These are phyloP conservation scores for Neodiprion lecontei DNA, from an alignment of 1,140 invertebrate species.

Conservation along the genomic window DNA sequence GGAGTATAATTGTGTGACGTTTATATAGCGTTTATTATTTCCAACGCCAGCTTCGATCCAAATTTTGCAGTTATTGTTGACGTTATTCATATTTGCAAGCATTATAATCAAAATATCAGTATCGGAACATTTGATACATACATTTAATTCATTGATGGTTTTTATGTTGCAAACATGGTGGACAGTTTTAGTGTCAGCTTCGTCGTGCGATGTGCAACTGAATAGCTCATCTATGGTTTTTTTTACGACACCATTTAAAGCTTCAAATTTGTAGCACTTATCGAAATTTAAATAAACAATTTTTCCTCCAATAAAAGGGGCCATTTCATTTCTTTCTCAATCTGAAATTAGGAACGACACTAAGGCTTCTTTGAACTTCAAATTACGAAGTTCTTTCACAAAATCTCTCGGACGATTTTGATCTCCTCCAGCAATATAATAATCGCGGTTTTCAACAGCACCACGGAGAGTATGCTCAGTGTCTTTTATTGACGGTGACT, in stretches of 20 bases:
- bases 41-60: slow-evolving; percentile 34
- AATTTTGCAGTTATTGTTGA: slow-evolving; percentile 31
- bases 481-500: slow-evolving; percentile 30
- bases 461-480: slow-evolving; percentile 30
- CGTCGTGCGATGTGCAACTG: slow-evolving; percentile 41
- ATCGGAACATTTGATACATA: slow-evolving; percentile 36
- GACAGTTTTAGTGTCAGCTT: slow-evolving; percentile 42
- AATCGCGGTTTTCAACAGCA: slow-evolving; percentile 26
- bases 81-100: slow-evolving; percentile 40
- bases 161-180: slow-evolving; percentile 35
- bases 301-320: slow-evolving; percentile 30
- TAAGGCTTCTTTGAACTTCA: slow-evolving; percentile 41
- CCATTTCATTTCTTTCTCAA: slow-evolving; percentile 35
- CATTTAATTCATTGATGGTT: slow-evolving; percentile 23
- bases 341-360: slow-evolving; percentile 41
- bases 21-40: slow-evolving; percentile 35
- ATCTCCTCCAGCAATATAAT: slow-evolving; percentile 31
- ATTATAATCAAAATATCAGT: slow-evolving; percentile 43
- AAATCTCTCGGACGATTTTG: slow-evolving; percentile 34
- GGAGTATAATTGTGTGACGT: slow-evolving; percentile 36
- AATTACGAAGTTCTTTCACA: slow-evolving; percentile 37
- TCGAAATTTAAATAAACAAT: slow-evolving; percentile 19
- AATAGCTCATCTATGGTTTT: slow-evolving; percentile 27
- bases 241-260: slow-evolving; percentile 9
- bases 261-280: slow-evolving; percentile 14